Percentiles rank a stretch among this genome's conserved stretches.
Conservation (phyloP, 2,888 invertebrate genomes). For the Melanchra persicariae region DNA sequence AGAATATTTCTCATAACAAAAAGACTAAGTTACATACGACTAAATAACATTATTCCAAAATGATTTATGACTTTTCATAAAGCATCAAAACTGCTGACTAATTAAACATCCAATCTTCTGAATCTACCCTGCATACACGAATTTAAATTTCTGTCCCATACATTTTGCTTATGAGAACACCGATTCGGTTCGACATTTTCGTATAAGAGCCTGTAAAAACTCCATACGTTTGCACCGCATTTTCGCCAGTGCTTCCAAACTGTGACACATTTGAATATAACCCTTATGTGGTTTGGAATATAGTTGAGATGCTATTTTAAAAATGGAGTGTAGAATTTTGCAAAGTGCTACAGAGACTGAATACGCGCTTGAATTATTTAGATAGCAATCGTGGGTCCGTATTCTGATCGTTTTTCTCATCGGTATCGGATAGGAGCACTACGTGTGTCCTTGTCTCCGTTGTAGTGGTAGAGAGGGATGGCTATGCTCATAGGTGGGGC, state of each 20-base stretch:
- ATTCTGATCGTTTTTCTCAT: constrained; percentile 89
- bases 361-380: constrained; percentile 89
- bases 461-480: constrained; percentile 69
- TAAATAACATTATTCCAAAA: neutral
- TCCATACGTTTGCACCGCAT: constrained; percentile 77
- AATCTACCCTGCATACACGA: constrained; percentile 42
- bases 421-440: constrained; percentile 80
- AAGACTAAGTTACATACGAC: too few species aligned
- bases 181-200: constrained; percentile 89
- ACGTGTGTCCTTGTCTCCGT: constrained; percentile 69
- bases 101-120: constrained; percentile 59
- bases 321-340: constrained; percentile 62
- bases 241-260: constrained; percentile 17
- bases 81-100: constrained; percentile 28
- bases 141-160: constrained; percentile 66
- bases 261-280: constrained; percentile 49
- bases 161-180: constrained; percentile 69
- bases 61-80: neutral
- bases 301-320: constrained; percentile 36
- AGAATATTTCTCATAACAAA: neutral
- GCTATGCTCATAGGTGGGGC: constrained; percentile 67
- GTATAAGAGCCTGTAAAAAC: constrained; percentile 89
- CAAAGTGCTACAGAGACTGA: constrained; percentile 80
- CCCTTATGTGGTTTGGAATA: constrained; percentile 60
- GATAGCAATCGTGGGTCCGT: constrained; percentile 88